Base-by-base conservation (phyloP, 2,797 vertebrate species). In the Betta splendens region DNA sequence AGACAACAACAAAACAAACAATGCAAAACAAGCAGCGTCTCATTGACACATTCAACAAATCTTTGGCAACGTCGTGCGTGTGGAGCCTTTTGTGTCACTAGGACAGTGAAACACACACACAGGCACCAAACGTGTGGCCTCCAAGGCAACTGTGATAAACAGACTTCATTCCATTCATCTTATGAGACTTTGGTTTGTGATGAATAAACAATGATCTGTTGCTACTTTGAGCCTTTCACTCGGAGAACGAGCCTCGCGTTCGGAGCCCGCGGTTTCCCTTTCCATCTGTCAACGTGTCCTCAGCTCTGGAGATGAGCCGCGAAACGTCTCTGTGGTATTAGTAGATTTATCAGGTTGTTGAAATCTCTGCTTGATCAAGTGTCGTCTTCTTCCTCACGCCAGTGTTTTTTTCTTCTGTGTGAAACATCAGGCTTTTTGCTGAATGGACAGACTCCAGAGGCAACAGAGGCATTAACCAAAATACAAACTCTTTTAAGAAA, bases 11-110 rank as follows among this genome's bases (percentile, higher is more conserved):
- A 33, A 42, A 3, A 31, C 1, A 29, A 3, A 32, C 9, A 20
- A 63, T 49, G 15, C 56, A 16, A 23, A 44, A 44, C 11, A 71
- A 83, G 69, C 73, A 83, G 71, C 72, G 33, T 68, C 55, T 68
- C 25, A 32, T 25, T 32, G 62, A 76, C 69, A 69, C 61, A 64
- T 65, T 67, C 47, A 56, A 50, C 16, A 26, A 48, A 64, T 87
- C 85, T 89, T 86, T 87, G 85, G 84, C 56, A 69, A 60, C 44
- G n/a, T n/a, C n/a, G n/a, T 17, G 61, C 37, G 63, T 31, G 74
- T 61, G 55, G 32, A 25, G 3, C 38, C 15, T 18, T 23, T 45
- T 35, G 61, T 17, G 56, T 40, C 12, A 3, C 40, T 23, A 43
- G 43, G 2, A 7, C 36, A 22, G 59, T 25, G 17, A 52, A 74